These are phyloP conservation scores for Odontomyia ornata DNA, from an alignment of 2,888 invertebrate species.

Conservation along the genomic window DNA sequence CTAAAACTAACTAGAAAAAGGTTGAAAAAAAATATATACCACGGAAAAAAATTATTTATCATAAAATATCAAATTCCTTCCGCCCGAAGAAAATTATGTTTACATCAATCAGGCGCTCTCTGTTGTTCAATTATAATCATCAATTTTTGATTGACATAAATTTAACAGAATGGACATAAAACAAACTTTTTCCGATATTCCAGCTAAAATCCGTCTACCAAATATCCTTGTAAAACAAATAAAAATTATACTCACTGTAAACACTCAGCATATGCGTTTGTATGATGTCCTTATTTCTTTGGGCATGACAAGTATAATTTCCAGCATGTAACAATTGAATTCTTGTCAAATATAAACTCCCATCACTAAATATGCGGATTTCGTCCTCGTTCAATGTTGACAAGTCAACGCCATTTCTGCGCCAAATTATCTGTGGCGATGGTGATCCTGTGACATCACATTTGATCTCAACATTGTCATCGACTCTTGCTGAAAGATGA, in stretches of 20 bases:
- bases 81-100: too few relatives aligned
- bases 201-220: too few relatives aligned
- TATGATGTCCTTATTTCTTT: conserved; percentile 75
- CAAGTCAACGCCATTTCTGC: conserved; percentile 72
- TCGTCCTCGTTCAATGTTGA: conserved; percentile 70
- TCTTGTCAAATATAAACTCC: conserved; percentile 76
- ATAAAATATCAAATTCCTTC: too few relatives aligned
- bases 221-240: too few relatives aligned
- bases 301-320: conserved; percentile 80
- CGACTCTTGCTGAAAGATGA: conserved; percentile 74
- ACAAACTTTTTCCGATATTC: too few relatives aligned
- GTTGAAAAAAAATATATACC: too few relatives aligned
- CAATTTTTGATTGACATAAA: too few relatives aligned
- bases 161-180: too few relatives aligned
- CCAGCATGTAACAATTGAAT: conserved; percentile 79
- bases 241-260: conserved; percentile 69
- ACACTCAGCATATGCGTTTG: conserved; percentile 79
- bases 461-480: conserved; percentile 80
- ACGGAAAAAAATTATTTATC: too few relatives aligned
- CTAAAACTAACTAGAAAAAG: too few relatives aligned
- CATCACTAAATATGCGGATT: conserved; percentile 76
- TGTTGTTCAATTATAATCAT: too few relatives aligned
- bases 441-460: conserved; percentile 79
- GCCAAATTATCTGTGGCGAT: conserved; percentile 76
- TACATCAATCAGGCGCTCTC: too few relatives aligned